Base-by-base conservation (phyloP, 2,113 vertebrate species). In the Anhinga anhinga region DNA sequence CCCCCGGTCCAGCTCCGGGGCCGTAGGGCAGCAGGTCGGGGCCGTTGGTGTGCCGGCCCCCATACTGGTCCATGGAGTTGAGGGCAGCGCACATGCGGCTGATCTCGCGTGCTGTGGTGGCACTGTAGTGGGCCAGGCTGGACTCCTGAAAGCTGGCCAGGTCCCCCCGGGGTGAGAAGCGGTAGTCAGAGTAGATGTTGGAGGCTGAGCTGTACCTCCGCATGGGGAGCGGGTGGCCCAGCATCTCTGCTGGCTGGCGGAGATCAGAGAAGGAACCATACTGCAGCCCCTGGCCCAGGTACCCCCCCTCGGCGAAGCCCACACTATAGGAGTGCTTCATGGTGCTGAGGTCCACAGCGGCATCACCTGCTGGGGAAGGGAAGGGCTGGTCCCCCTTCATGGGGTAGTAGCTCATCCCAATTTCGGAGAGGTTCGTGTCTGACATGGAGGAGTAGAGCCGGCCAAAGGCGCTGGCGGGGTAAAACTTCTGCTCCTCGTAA, bases 31-130 rank as follows among this genome's bases (percentile, higher is more conserved):
- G 77, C 55, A 99, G 63, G 82, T 99, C 99, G 3, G 99, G 97
- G 86, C 98, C 99, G 3, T 98, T 98, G 74, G 98, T 66, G 6
- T 98, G 99, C 67, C 99, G 98, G 71, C 98, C 99, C 5, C 99
- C 99, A 1, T 99, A 99, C 53, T 99, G 99, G 95, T 99, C 99
- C 98, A 99, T 99, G 86, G 99, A 99, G 96, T 99, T 99, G 84
- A 99, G 98, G 93, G 99, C 99, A 6, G 99, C 99, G 45, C 99
- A 99, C 99, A 99, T 99, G 38, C 99, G 98, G 97, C 99, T 99
- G 91, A 99, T 99, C 97, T 99, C 99, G 6, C 99, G 99, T 0
- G 99, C 99, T 0, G 99, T 99, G 50, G 99, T 99, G 86, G 99
- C 99, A 77, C 99, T 99, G 94, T 99, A 99, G 82, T 99, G 99